Base-by-base conservation (phyloP, 1,140 invertebrate species). In the Formica exsecta region DNA sequence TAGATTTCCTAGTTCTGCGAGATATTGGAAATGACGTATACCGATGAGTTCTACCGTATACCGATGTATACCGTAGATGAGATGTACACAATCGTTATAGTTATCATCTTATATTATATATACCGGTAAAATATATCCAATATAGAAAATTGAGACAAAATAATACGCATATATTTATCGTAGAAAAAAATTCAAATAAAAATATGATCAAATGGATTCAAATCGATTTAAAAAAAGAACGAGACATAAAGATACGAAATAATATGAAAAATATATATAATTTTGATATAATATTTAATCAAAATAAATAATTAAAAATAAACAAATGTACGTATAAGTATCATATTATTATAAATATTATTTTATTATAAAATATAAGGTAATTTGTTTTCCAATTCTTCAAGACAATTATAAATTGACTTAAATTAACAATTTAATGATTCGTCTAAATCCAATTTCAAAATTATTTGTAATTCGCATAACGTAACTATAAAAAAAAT, bases 1-100 rank as follows among this genome's bases (percentile, higher is more conserved):
- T 48, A 54, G 57, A 74, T 74, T 81, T 36, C 38, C 79, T 36
- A n/a, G 38, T 54, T 54, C 25, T n/a, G 44, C 51, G 79, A 74
- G 57, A 74, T 83, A 73, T 70, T 59, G 66, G 36, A 81, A 59
- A 25, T 29, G 16, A 73, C 29, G 25, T 22, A n/a, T 61, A 71
- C 19, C 9, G 38, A 79, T 4, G 19, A 73, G 66, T 48, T 81
- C 19, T 41, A n/a, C 2, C 9, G 9, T 9, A 16, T 32, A 32
- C 29, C 41, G 41, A n/a, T 77, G 38, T 44, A 16, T 41, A 41
- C 22, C 5, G 32, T 48, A 41, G 66, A 80, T 54, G 41, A 73
- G 66, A 61, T 81, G 16, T 44, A n/a, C 9, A 19, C 4, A 25
- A 1, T 13, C 4, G 9, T 25, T 11, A 8, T 22, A 22, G 16